Evolutionary conservation across 1,140 invertebrate genomes (phyloP).

Genomic region (Heliconius nattereri): DNA sequence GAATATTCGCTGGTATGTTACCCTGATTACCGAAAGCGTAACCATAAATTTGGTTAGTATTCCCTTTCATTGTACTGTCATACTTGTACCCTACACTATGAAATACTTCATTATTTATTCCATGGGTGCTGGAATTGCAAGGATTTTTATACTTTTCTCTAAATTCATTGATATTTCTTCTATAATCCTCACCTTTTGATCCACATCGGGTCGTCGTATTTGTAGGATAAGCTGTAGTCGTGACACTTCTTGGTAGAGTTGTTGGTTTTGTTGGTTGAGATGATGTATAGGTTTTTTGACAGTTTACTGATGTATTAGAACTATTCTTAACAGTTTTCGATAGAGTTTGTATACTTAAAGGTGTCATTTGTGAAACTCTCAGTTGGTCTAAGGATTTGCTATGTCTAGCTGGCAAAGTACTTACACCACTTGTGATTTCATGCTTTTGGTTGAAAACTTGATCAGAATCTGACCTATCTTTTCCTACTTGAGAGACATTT

Average conservation of each 20-base stretch:
- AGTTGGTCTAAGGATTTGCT: slow-evolving; percentile 91
- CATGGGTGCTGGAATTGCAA: slow-evolving; percentile 63
- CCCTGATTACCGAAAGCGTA: slow-evolving; percentile 80
- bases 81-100: slow-evolving; percentile 74
- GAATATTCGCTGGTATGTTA: slow-evolving; percentile 76
- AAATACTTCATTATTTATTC: slow-evolving; percentile 73
- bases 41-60: slow-evolving; percentile 76
- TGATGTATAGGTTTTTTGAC: slow-evolving; percentile 61
- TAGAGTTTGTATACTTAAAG: slow-evolving; percentile 62
- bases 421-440: slow-evolving; percentile 72
- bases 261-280: slow-evolving; percentile 73
- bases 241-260: slow-evolving; percentile 77
- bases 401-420: slow-evolving; percentile 85
- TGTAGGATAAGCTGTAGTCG: slow-evolving; percentile 72
- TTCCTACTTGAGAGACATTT: slow-evolving; percentile 54
- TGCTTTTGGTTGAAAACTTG: slow-evolving; percentile 65
- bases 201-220: slow-evolving; percentile 68
- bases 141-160: slow-evolving; percentile 83
- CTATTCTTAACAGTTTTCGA: slow-evolving; percentile 64
- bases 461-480: slow-evolving; percentile 58
- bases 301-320: slow-evolving; percentile 72
- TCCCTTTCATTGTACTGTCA: slow-evolving; percentile 63
- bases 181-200: slow-evolving; percentile 79
- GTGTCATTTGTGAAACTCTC: slow-evolving; percentile 78
- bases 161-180: slow-evolving; percentile 83